Conservation (phyloP, 2,888 invertebrate genomes). For the Drosophila helvetica region DNA sequence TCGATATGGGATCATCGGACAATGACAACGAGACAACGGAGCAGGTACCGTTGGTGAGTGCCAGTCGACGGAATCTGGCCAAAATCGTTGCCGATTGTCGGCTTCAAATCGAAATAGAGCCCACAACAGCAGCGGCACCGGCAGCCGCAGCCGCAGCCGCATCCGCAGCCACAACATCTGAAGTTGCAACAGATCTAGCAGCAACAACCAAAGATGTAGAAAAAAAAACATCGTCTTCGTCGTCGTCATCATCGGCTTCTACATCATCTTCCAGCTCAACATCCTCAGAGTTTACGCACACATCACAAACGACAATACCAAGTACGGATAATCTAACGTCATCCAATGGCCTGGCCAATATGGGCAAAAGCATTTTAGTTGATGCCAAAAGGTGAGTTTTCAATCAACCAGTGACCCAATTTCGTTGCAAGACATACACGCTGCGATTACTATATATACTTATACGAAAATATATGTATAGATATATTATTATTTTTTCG, state of each 20-base stretch:
- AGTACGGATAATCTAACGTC: conserved; percentile 75
- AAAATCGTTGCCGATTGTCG: conserved; percentile 77
- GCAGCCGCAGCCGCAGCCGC: background rate
- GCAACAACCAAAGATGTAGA: conserved; percentile 11
- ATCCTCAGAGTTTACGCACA: conserved; percentile 74
- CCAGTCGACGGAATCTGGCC: conserved; percentile 69
- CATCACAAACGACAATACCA: conserved; percentile 74
- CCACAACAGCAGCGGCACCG: conserved; percentile 39
- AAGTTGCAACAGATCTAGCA: conserved; percentile 16
- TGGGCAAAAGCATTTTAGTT: conserved; percentile 80
- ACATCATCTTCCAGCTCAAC: conserved; percentile 45
- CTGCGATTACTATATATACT: background rate
- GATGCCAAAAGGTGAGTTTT: conserved; percentile 80
- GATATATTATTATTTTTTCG: background rate
- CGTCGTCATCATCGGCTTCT: conserved; percentile 56
- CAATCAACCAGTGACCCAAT: conserved; percentile 47
- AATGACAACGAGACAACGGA: conserved; percentile 70
- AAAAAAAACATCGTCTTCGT: conserved; percentile 32
- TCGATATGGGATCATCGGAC: conserved; percentile 44
- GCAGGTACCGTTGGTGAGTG: conserved; percentile 74
- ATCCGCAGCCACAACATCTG: conserved; percentile 23
- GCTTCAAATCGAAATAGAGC: conserved; percentile 70
- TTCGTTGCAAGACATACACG: background rate
- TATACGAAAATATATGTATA: background rate
- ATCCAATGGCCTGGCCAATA: conserved; percentile 62